A percentile compares a stretch with the other conserved stretches of the same genome.
phyloP scores from a whole-genome alignment of 2,888 invertebrate genomes.

The Matsumyia berberina region DNA sequence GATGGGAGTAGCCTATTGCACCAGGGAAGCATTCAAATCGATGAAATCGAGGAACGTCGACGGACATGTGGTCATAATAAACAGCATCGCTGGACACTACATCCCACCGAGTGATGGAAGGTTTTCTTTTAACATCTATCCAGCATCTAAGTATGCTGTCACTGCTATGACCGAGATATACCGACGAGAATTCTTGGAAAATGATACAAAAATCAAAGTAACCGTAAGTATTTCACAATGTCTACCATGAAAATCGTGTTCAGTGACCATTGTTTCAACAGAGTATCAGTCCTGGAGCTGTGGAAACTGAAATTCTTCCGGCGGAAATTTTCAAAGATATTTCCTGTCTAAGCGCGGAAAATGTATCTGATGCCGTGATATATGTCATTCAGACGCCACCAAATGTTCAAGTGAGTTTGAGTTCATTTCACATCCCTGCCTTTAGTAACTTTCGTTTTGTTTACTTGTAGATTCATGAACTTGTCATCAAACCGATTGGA shows the following conservation, averaged over 20 bases:
- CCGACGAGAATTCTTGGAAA: constrained; percentile 82
- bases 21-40: constrained; percentile 85
- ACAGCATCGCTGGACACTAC: constrained; percentile 83
- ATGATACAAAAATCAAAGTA: constrained; percentile 81
- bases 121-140: constrained; percentile 83
- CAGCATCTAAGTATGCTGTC: constrained; percentile 83
- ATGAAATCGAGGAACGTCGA: constrained; percentile 85
- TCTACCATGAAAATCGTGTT: not conserved
- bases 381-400: constrained; percentile 81
- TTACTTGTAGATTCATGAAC: constrained; percentile 58
- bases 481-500: constrained; percentile 52
- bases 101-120: constrained; percentile 81
- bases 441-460: not conserved
- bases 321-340: constrained; percentile 80
- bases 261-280: constrained; percentile 38
- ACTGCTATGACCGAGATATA: constrained; percentile 83
- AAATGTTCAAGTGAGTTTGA: constrained; percentile 80
- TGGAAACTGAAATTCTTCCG: constrained; percentile 83
- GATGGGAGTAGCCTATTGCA: constrained; percentile 85
- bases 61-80: constrained; percentile 85
- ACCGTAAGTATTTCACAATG: constrained; percentile 78
- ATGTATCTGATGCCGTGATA: constrained; percentile 82
- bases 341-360: constrained; percentile 80
- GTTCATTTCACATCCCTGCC: not conserved
- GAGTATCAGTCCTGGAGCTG: constrained; percentile 83